Evolutionary conservation across 2,113 vertebrate species (phyloP), one percentile per base, ranked within the genome.

Genomic region (Dasyornis broadbenti): DNA sequence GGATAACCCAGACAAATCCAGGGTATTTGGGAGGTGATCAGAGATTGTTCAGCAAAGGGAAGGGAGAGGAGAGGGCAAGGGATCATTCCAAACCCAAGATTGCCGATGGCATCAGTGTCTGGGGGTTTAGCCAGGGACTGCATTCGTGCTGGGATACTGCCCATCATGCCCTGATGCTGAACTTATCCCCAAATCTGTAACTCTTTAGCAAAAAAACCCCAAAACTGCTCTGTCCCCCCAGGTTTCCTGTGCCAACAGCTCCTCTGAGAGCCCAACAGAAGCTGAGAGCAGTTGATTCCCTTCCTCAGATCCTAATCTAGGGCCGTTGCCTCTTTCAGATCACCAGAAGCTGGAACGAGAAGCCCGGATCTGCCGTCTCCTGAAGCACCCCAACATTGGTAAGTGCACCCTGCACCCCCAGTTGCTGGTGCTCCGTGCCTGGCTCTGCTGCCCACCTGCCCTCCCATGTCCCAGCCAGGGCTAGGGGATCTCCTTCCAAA

Each of bases 381-480:
- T 99, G 97, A 99, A 99, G 97, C 99, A 99, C 90, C 98, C 99
- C 89, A 99, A 99, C 95, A 99, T 99, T 0, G 99, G 99, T 99
- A 89, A 98, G 98, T 39, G 3, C 24, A 4, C 11, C 6, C 70
- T 2, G n/a, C 63, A 66, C 24, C 31, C 47, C 37, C 13, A 0
- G 2, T 0, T 50, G 17, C 20, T 9, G 4, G 0, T 17, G 81
- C 17, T 27, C 42, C 2, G 0, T 5, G 15, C 54, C 70, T 3
- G 2, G 21, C 40, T 33, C 44, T 1, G 1, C 64, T 56, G 40
- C 92, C 64, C 9, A 0, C 17, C 26, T 15, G 15, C 35, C 16
- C 27, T 40, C 37, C 60, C 4, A 0, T 4, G 17, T 13, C 37
- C 31, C 15, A 9, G 1, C 31, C 10, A 0, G 27, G 26, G 5